Base-by-base conservation (phyloP, 2,888 invertebrate species). In the Metellina segmentata region DNA sequence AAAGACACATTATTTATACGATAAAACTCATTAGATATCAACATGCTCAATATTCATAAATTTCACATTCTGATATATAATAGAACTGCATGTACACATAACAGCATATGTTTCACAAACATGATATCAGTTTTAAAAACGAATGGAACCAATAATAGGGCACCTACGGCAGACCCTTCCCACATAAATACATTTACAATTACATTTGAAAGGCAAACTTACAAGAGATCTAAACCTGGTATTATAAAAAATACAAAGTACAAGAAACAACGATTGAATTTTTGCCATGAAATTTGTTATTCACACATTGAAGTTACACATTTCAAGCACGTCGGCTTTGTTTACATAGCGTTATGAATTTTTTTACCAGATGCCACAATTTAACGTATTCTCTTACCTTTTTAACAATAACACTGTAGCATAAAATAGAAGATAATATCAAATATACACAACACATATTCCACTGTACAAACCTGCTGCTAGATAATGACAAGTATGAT, bases 401-500 rank as follows among this genome's bases (percentile, higher is more conserved):
- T 86, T 86, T 53, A 91, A 91, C 91, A 91, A 72, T 87, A 91
- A 91, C 87, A 87, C 83, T 78, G 81, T 85, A 90, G 91, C 91
- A 87, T 87, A 91, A 91, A 91, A 91, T 91, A 91, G 87, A 91
- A 78, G 87, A 79, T 87, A 83, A 91, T 91, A 91, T 91, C 87
- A 87, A 87, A 91, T 91, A 71, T 91, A 91, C 91, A 91, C 86
- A 91, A 87, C 91, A 91, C 83, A 88, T 91, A 91, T 53, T 91
- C 87, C 72, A 87, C 87, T 87, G 82, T 91, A 91, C 91, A 91
- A 79, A 91, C 83, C 87, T 91, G 91, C 52, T 75, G 81, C 91
- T 91, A 89, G 75, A 90, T 86, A 77, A 91, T 72, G 91, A 87
- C 83, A 87, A 87, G 82, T 71, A 91, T 82, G 70, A 83, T 83